Conservation (phyloP, 2,888 invertebrate genomes). For the Rhabditophanes sp. region DNA sequence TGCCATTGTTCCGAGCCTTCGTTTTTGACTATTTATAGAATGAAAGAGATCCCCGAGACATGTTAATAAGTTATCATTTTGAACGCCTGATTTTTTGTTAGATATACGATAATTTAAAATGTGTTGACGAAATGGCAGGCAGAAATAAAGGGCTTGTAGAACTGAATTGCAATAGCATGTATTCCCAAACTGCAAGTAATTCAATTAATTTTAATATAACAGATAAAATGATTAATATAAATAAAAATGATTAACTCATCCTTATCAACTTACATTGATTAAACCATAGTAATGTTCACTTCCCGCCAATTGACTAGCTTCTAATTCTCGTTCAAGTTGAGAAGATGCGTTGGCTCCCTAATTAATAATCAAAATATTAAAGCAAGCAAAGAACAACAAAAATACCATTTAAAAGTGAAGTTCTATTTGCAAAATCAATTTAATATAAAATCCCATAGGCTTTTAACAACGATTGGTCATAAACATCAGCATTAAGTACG, state of each 20-base stretch:
- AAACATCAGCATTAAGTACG: too few species aligned
- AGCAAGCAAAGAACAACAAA: too few species aligned
- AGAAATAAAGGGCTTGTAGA: slow-evolving; percentile 95
- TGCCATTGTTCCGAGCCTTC: slow-evolving; percentile 92
- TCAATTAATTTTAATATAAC: slow-evolving; percentile 2
- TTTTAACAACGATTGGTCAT: too few species aligned
- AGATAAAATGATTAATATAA: slow-evolving; percentile 7
- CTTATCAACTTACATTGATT: slow-evolving; percentile 66
- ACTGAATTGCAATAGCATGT: slow-evolving; percentile 99
- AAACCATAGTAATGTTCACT: slow-evolving; percentile 99
- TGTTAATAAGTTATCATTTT: slow-evolving; percentile 84
- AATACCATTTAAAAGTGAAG: too few species aligned
- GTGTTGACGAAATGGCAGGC: slow-evolving; percentile 94
- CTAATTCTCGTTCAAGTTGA: slow-evolving; percentile 96
- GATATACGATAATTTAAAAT: slow-evolving; percentile 77
- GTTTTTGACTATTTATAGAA: slow-evolving; percentile 98
- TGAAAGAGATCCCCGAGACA: slow-evolving; percentile 96
- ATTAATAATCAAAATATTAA: too few species aligned
- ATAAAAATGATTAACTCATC: background rate
- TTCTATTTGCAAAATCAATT: too few species aligned
- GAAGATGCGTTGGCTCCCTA: slow-evolving; percentile 98
- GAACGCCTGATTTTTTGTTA: slow-evolving; percentile 44
- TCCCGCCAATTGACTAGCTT: slow-evolving; percentile 88
- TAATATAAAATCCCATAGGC: too few species aligned
- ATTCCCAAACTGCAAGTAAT: slow-evolving; percentile 67